A percentile compares a stretch with the other conserved stretches of the same genome.
Evolutionary conservation across 2,888 invertebrate genomes (phyloP).

Genomic region (Unio pictorum): DNA sequence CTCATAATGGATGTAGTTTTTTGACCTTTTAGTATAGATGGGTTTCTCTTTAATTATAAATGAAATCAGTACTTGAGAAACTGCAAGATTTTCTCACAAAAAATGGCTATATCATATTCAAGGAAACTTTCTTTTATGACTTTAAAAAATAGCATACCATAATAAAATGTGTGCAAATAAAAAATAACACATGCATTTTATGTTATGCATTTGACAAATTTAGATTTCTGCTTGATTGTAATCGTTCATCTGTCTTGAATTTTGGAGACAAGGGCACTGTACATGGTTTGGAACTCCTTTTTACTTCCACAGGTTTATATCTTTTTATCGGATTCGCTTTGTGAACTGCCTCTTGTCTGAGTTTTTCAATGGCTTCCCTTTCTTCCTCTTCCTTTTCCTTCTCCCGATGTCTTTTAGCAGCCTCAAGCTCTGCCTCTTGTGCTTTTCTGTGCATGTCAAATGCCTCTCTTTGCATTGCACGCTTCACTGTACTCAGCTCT

Average conservation of each 20-base stretch:
- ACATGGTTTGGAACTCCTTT: slow-evolving; percentile 69
- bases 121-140: no score
- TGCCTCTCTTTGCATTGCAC: slow-evolving; percentile 73
- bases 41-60: no score
- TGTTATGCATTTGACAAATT: no score
- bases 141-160: no score
- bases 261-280: slow-evolving; percentile 76
- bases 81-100: no score
- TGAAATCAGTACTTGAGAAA: no score
- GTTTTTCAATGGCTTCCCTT: slow-evolving; percentile 48
- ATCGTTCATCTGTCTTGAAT: slow-evolving; percentile 74
- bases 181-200: no score
- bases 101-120: no score
- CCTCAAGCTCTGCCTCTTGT: slow-evolving; percentile 74
- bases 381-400: slow-evolving; percentile 54
- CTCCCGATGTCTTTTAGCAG: slow-evolving; percentile 67
- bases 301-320: slow-evolving; percentile 57
- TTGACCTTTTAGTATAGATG: no score
- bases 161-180: no score
- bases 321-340: slow-evolving; percentile 62
- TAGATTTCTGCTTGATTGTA: slow-evolving; percentile 19
- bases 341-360: slow-evolving; percentile 60
- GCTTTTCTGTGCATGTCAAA: slow-evolving; percentile 60
- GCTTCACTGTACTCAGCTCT: slow-evolving; percentile 78
- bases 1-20: no score